Evolutionary conservation across 2,888 invertebrate genomes (phyloP), one percentile per base, ranked within the genome.

Genomic region (Limnephilus rhombicus): DNA sequence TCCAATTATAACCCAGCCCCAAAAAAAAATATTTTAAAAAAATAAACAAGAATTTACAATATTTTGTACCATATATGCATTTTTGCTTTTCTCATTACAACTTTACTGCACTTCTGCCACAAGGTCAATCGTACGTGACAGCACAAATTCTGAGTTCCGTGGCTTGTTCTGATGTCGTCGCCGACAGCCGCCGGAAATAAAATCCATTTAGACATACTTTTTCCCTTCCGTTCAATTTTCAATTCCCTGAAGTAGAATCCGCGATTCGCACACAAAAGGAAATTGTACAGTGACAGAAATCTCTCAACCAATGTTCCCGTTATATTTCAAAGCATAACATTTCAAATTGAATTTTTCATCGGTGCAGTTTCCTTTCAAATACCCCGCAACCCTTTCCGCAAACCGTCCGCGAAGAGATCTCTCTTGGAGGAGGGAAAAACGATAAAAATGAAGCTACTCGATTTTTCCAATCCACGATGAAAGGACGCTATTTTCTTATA

Each of bases 271-370:
- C 86, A 87, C 68, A 87, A 87, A 87, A 87, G 68, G 24, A 68
- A 87, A 68, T 87, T 15, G 68, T 29, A 31, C 24, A 15, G 68
- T n/a, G 49, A 86, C 85, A 86, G 85, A 45, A 86, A 86, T 45
- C 87, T 53, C 68, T 31, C 53, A 53, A 68, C 31, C 87, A 37
- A 15, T 68, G 68, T n/a, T 86, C 31, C 53, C 53, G 45, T 68
- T 87, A 29, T 29, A 87, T 53, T 68, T 87, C 53, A 87, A 87
- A 87, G 87, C 53, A 87, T 37, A 87, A 87, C 87, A 68, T 87
- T 87, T 37, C 31, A 37, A 87, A 87, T 87, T 87, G 87, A 87
- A 87, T 87, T 87, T 87, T 68, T 87, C 87, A 34, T 68, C 53
- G 68, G 29, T 29, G 45, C 49, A 45, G 24, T 68, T 24, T 68